Conservation (phyloP, 2,113 vertebrate species). For the Salvelinus namaycush region DNA sequence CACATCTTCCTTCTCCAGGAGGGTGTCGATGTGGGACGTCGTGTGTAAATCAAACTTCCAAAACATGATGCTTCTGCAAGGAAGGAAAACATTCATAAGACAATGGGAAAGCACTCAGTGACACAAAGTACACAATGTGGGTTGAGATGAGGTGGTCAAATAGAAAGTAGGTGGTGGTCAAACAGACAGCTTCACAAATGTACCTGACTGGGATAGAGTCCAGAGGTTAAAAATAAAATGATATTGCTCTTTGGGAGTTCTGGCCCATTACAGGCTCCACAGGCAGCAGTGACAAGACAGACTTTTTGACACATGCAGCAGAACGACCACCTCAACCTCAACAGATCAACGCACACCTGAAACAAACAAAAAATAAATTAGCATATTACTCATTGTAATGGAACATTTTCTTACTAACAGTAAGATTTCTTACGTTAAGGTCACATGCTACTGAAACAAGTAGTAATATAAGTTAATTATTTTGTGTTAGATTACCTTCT, state of each 20-base stretch:
- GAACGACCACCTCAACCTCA: slow-evolving; percentile 19
- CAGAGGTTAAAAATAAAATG: slow-evolving; percentile 84
- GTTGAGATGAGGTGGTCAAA: not conserved
- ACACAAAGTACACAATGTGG: not conserved
- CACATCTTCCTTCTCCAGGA: slow-evolving; percentile 97
- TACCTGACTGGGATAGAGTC: slow-evolving; percentile 75
- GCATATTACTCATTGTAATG: no score
- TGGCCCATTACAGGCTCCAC: slow-evolving; percentile 93
- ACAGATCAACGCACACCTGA: slow-evolving; percentile 64
- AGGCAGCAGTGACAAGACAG: slow-evolving; percentile 70
- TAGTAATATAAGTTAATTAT: no score
- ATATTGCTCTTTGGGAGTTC: slow-evolving; percentile 82
- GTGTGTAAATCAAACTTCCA: slow-evolving; percentile 99
- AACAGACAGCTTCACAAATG: slow-evolving; percentile 11
- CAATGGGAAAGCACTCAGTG: not conserved
- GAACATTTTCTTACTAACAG: not conserved
- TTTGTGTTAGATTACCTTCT: not conserved
- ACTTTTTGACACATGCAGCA: slow-evolving; percentile 63
- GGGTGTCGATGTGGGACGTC: slow-evolving; percentile 97
- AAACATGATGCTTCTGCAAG: slow-evolving; percentile 91
- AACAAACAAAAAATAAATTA: slow-evolving; percentile 1
- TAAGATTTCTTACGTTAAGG: no score
- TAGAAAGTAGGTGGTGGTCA: no score
- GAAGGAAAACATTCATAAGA: slow-evolving; percentile 11
- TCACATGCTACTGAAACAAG: no score